phyloP scores from a whole-genome alignment of 2,797 vertebrate species.

The Morelia viridis region DNA sequence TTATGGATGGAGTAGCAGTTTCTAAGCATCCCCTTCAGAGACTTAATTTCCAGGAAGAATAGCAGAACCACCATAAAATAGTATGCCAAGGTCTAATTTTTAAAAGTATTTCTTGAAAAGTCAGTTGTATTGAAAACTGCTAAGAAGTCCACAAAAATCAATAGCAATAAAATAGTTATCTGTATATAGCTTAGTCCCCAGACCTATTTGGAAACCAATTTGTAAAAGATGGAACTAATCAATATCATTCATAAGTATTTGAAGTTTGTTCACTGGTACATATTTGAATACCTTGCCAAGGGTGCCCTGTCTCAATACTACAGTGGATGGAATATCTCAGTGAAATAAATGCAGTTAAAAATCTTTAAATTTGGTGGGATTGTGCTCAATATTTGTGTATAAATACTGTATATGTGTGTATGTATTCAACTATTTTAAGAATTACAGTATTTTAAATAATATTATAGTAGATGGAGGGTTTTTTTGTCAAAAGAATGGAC shows the following conservation, averaged over 20 bases:
- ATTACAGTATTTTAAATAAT: not conserved
- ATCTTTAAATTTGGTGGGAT: not conserved
- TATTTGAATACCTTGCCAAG: not conserved
- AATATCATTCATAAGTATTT: conserved; percentile 26
- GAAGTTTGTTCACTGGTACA: not conserved
- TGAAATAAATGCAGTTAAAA: not conserved
- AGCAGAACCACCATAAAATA: not conserved
- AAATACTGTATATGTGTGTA: not conserved
- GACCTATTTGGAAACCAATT: not conserved
- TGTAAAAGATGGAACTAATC: not conserved
- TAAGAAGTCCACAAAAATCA: not conserved
- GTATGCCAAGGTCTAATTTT: not conserved
- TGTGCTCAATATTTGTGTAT: not conserved
- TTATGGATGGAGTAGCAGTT: not conserved
- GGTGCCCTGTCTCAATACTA: not conserved
- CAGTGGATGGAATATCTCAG: not conserved
- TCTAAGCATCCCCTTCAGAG: not conserved
- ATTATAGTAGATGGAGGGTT: not conserved
- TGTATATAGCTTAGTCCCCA: not conserved
- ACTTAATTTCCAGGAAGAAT: not conserved
- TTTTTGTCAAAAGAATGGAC: not conserved
- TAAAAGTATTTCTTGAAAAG: not conserved
- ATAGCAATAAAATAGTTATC: not conserved
- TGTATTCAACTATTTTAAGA: not conserved
- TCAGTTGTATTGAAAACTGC: not conserved